phyloP scores from a whole-genome alignment of 2,113 vertebrate species.

The Cebidichthys violaceus region DNA sequence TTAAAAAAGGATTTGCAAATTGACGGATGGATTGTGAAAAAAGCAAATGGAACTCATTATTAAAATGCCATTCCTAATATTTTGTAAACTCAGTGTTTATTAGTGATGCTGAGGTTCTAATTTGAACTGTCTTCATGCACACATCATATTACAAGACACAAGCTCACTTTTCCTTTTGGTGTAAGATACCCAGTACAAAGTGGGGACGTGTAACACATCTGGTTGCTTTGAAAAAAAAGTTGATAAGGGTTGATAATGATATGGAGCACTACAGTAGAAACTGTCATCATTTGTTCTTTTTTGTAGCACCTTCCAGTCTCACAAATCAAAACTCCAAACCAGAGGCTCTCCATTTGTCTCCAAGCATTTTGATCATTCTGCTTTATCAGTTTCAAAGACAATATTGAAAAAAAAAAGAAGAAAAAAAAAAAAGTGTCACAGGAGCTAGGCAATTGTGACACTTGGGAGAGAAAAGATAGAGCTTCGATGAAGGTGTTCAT shows the following conservation, averaged over 20 bases:
- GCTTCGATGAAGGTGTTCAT: slow-evolving; percentile 56
- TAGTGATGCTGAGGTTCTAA: slow-evolving; percentile 60
- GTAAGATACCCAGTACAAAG: slow-evolving; percentile 62
- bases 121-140: slow-evolving; percentile 66
- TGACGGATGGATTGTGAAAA: slow-evolving; percentile 51
- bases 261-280: slow-evolving; percentile 61
- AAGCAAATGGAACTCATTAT: slow-evolving; percentile 54
- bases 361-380: slow-evolving; percentile 76
- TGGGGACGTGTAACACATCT: slow-evolving; percentile 66
- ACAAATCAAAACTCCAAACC: slow-evolving; percentile 78
- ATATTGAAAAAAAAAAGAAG: slow-evolving; percentile 46
- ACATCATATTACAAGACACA: slow-evolving; percentile 60
- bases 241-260: slow-evolving; percentile 75
- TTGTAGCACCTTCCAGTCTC: slow-evolving; percentile 67
- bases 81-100: slow-evolving; percentile 62
- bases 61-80: slow-evolving; percentile 70
- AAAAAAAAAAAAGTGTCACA: slow-evolving; percentile 60
- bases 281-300: slow-evolving; percentile 70
- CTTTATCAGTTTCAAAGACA: slow-evolving; percentile 75
- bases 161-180: slow-evolving; percentile 35
- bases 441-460: slow-evolving; percentile 64
- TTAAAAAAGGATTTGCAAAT: slow-evolving; percentile 60
- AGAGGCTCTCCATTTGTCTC: slow-evolving; percentile 74
- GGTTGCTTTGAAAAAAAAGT: slow-evolving; percentile 69
- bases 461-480: slow-evolving; percentile 56